Evolutionary conservation across 2,888 invertebrate species (phyloP).

Genomic region (Nephrocerus scutellatus): DNA sequence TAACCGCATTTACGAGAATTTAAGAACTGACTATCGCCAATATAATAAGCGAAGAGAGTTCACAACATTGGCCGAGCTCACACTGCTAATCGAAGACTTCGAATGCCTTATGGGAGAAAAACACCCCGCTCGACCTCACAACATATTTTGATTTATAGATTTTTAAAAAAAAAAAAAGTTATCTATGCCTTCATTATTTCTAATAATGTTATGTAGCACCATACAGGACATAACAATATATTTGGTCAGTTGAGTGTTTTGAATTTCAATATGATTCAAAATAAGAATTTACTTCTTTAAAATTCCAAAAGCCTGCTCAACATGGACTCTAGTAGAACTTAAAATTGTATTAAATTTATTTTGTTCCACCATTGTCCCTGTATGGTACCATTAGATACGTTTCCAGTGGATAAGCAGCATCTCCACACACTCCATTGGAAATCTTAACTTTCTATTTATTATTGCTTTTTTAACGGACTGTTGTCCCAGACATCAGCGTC

Average conservation of each 20-base stretch:
- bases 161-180: too few relatives aligned
- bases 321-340: slow-evolving; percentile 16
- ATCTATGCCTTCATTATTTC: slow-evolving; percentile 7
- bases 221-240: slow-evolving; percentile 10
- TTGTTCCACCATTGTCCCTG: slow-evolving; percentile 14
- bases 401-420: slow-evolving; percentile 17
- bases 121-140: too few relatives aligned
- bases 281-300: slow-evolving; percentile 16
- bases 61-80: too few relatives aligned
- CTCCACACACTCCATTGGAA: too few relatives aligned
- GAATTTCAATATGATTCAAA: slow-evolving; percentile 14
- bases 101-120: too few relatives aligned
- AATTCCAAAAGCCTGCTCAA: slow-evolving; percentile 19
- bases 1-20: too few relatives aligned
- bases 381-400: slow-evolving; percentile 17
- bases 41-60: too few relatives aligned
- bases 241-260: slow-evolving; percentile 9
- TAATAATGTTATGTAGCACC: slow-evolving; percentile 10
- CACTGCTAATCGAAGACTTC: too few relatives aligned
- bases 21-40: too few relatives aligned
- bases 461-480: slow-evolving; percentile 8
- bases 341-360: slow-evolving; percentile 13
- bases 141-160: too few relatives aligned
- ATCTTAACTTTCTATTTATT: too few relatives aligned
- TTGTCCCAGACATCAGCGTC: slow-evolving; percentile 13